These are phyloP conservation scores for Varanus komodoensis DNA, from an alignment of 2,113 vertebrate species.

Conservation along the genomic window DNA sequence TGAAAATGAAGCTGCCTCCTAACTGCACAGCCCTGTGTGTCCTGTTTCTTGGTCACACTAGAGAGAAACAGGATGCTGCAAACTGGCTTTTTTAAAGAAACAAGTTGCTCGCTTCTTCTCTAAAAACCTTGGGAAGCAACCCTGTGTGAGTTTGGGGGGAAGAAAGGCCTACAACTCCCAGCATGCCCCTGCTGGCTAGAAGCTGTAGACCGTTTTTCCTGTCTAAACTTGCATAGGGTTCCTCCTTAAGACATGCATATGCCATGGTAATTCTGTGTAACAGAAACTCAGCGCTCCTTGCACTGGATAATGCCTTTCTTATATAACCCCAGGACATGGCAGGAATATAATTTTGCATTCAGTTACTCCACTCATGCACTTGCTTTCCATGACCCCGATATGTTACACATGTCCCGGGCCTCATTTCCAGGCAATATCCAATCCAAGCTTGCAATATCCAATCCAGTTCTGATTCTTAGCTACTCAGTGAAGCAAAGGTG, in stretches of 20 bases:
- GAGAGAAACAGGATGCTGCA: too few relatives aligned
- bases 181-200: too few relatives aligned
- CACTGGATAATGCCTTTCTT: not conserved
- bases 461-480: not conserved
- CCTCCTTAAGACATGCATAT: not conserved
- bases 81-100: not conserved
- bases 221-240: too few relatives aligned
- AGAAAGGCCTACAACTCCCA: too few relatives aligned
- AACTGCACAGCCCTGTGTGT: not conserved
- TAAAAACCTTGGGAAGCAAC: not conserved
- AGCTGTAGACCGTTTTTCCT: too few relatives aligned
- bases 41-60: too few relatives aligned
- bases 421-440: not conserved
- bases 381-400: not conserved
- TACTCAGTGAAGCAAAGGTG: slow-evolving; percentile 14
- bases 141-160: too few relatives aligned
- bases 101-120: not conserved
- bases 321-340: not conserved
- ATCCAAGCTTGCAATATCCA: not conserved
- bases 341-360: not conserved
- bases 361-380: not conserved
- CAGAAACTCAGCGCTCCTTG: not conserved
- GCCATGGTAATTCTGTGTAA: not conserved
- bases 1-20: not conserved
- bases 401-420: not conserved